Base-by-base conservation (phyloP, 2,113 vertebrate genomes). In the Oncorhynchus nerka region DNA sequence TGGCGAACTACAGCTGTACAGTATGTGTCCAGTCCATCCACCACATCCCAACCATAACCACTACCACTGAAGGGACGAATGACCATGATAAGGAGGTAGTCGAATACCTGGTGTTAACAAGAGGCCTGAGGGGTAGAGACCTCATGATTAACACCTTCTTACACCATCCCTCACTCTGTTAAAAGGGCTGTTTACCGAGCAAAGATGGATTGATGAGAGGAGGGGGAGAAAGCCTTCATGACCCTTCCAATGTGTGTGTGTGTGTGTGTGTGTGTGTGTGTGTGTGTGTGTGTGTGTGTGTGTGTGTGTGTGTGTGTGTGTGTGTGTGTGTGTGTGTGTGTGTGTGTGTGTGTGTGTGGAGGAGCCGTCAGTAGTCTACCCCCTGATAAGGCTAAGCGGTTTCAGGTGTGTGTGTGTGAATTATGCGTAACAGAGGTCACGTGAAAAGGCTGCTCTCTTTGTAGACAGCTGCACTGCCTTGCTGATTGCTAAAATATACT, bases 401-500 rank as follows among this genome's bases (percentile, higher is more conserved):
- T 34, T 34, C 34, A 34, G 34, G 34, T 34, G 34, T 34, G 34
- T 7, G 32, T 34, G 34, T 34, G 34, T 49, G 19, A 77, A 74
- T 57, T 68, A 15, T 57, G 48, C 71, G 73, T 16, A 78, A 61
- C 28, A n/a, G 61, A 45, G 71, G 71, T 75, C 45, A 75, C 70
- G 57, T 61, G 16, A 74, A 74, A 75, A 72, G 61, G 64, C 28
- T 64, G 68, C 16, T 69, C 34, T 67, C 13, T 80, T 64, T 32
- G 68, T 32, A 68, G 32, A 57, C 73, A 73, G 68, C 75, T 61
- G 51, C 15, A 19, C 51, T 55, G 13, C 20, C 9, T 68, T 34
- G 45, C 5, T n/a, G 64, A 67, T 68, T 49, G 51, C 34, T 24
- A 67, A 62, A 75, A 65, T 70, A 73, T 73, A 24, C 66, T 67